Percentiles rank a stretch among this genome's conserved stretches.
Evolutionary conservation across 2,888 invertebrate species (phyloP).

Genomic region (Drosophila algonquin): DNA sequence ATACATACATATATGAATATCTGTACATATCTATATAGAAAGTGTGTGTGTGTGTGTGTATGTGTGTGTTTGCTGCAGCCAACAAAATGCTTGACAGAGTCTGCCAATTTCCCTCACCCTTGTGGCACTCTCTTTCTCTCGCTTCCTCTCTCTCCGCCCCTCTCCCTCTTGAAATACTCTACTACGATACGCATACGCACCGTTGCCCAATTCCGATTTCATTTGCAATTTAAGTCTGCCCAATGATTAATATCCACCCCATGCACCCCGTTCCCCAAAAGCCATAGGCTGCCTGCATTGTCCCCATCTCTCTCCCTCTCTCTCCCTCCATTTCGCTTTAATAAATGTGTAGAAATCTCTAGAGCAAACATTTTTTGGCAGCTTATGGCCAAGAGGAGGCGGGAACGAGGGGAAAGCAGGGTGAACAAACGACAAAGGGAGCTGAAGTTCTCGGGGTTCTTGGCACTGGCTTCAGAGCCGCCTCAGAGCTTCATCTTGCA

Average conservation of each 20-base stretch:
- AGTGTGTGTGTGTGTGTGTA: slow-evolving; percentile 23
- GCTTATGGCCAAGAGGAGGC: slow-evolving; percentile 13
- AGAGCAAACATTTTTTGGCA: slow-evolving; percentile 48
- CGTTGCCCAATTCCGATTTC: slow-evolving; percentile 53
- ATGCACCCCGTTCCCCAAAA: slow-evolving; percentile 14
- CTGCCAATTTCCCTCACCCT: slow-evolving; percentile 53
- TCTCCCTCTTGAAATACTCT: slow-evolving; percentile 33
- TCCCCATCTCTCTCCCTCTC: slow-evolving; percentile 3
- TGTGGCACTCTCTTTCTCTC: slow-evolving; percentile 36
- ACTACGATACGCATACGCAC: slow-evolving; percentile 54
- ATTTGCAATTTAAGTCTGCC: slow-evolving; percentile 50
- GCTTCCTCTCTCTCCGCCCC: background rate
- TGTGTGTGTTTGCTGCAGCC: slow-evolving; percentile 50
- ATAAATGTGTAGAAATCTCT: slow-evolving; percentile 47
- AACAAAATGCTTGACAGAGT: slow-evolving; percentile 61
- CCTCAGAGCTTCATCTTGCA: slow-evolving; percentile 30
- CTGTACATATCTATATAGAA: background rate
- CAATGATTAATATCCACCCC: slow-evolving; percentile 49
- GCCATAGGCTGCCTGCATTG: slow-evolving; percentile 42
- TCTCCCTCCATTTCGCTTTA: slow-evolving; percentile 24
- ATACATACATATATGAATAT: slow-evolving; percentile 17
- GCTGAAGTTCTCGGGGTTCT: slow-evolving; percentile 30
- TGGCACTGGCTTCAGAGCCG: slow-evolving; percentile 27
- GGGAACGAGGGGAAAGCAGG: slow-evolving; percentile 14
- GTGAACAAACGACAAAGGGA: slow-evolving; percentile 11